Evolutionary conservation across 2,888 invertebrate species (phyloP), one percentile per base, ranked within the genome.

Genomic region (Hyposoter dolosus): DNA sequence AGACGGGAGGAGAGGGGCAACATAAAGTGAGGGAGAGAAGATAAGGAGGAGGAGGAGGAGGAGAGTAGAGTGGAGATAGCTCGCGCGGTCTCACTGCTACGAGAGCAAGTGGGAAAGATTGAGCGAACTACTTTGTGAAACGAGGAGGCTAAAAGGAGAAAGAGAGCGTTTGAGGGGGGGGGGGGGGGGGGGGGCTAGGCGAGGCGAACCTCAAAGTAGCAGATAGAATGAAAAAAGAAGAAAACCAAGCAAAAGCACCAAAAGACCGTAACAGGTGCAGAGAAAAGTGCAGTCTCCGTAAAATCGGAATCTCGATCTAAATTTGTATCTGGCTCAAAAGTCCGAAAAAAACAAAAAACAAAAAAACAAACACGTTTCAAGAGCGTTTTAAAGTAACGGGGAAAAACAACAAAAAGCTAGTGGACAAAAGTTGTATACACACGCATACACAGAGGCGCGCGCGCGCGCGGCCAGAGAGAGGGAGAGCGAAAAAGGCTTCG

Each of bases 251-350:
- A 63, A 65, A 76, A 76, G 75, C 88, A 86, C 83, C 86, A 87
- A 28, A 28, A 65, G 75, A 50, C 80, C 71, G 90, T 92, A 93
- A 93, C 93, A 93, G 93, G 93, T 93, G 92, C 90, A 91, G 88
- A 89, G 88, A 89, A 88, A 89, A 60, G 32, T 56, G 76, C 71
- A 80, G 50, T 65, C 69, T 45, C 43, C 43, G 63, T 68, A 84
- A 74, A 76, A 76, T 56, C 84, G 75, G 83, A 82, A 84, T 88
- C 83, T 82, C 79, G 72, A 75, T 32, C 76, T 65, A 80, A 50
- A 75, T 76, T n/a, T 28, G 40, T 43, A 40, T 72, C 75, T 47
- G 47, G 66, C 35, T 60, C 35, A 50, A 71, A 85, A 71, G 53
- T 15, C 69, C 35, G 35, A 63, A 32, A 81, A 40, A 74, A 76